Percentiles rank a stretch among this genome's conserved stretches.
phyloP scores from a whole-genome alignment of 2,888 invertebrate genomes.

The Dynastes tityus region DNA sequence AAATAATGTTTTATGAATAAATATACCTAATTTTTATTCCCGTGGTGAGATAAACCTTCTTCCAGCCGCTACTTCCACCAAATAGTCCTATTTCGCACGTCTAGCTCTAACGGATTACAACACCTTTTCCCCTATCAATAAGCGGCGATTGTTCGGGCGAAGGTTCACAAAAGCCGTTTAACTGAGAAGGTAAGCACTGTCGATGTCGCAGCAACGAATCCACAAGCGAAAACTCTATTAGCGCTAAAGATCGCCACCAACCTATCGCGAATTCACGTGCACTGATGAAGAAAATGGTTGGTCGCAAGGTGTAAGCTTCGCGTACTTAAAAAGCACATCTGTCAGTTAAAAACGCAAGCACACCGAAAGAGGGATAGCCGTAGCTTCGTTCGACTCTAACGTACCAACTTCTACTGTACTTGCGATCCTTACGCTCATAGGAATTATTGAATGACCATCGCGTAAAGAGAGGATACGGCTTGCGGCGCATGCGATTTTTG shows the following conservation, averaged over 20 bases:
- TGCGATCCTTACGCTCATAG: background rate
- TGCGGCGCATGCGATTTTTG: conserved; percentile 27
- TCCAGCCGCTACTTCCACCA: too few relatives aligned
- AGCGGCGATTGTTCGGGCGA: too few relatives aligned
- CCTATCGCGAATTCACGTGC: conserved; percentile 4
- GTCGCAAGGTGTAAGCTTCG: conserved; percentile 36
- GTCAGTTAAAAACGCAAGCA: conserved; percentile 25
- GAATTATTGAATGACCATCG: conserved; percentile 2
- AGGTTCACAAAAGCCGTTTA: too few relatives aligned
- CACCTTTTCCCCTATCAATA: too few relatives aligned
- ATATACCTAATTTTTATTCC: too few relatives aligned
- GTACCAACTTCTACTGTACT: background rate
- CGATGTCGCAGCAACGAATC: too few relatives aligned
- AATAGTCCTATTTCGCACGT: too few relatives aligned
- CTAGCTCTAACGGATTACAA: too few relatives aligned
- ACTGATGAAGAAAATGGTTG: background rate
- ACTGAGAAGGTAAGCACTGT: too few relatives aligned
- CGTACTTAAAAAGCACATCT: conserved; percentile 39
- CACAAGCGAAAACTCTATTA: conserved; percentile 19
- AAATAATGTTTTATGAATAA: too few relatives aligned
- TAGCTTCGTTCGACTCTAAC: background rate
- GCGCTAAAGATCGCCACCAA: conserved; percentile 2
- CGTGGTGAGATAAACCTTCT: too few relatives aligned
- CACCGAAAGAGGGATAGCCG: background rate
- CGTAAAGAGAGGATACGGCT: background rate